Base-by-base conservation (phyloP, 2,797 vertebrate species). In the Philypnodon macrostomus region DNA sequence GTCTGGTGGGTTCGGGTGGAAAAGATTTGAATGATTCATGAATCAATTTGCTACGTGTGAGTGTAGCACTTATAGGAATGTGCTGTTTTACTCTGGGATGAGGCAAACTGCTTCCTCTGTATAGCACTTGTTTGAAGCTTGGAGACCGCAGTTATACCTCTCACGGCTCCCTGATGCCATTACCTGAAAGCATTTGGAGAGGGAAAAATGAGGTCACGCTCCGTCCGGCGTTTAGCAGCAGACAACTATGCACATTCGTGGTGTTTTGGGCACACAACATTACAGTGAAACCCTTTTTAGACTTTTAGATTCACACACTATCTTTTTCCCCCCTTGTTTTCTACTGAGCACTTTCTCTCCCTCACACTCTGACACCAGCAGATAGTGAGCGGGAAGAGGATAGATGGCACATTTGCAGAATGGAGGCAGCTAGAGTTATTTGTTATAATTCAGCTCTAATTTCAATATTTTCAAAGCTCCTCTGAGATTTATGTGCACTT, bases 361-460 rank as follows among this genome's bases (percentile, higher is more conserved):
- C 47, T 16, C 51, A n/a, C 59, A 26, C 21, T 32, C 38, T 38
- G 41, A 63, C 49, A 60, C 8, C 26, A 16, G 44, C 42, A 41
- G 46, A 70, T 27, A 63, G 63, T 13, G 16, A 56, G 56, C 53
- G 30, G 50, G 31, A 35, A 49, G 53, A 68, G 50, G 53, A 71
- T 59, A 36, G 72, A 83, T 75, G 62, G 63, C 55, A 70, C 26
- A 32, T 73, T 76, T 76, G 58, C 69, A 15, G 32, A 53, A 63
- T 33, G 55, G 63, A 57, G 45, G 46, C 67, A 51, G 51, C 55
- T 30, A 47, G 39, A 23, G 57, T 80, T 86, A 85, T 87, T 86
- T 84, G 73, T 85, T 86, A 81, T 84, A 87, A 84, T 87, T 81
- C 67, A 51, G 62, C 66, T 76, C 67, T 82, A 77, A 89, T 89